phyloP scores from a whole-genome alignment of 92 coral and sea anemone genomes.

The Pocillopora grandis region DNA sequence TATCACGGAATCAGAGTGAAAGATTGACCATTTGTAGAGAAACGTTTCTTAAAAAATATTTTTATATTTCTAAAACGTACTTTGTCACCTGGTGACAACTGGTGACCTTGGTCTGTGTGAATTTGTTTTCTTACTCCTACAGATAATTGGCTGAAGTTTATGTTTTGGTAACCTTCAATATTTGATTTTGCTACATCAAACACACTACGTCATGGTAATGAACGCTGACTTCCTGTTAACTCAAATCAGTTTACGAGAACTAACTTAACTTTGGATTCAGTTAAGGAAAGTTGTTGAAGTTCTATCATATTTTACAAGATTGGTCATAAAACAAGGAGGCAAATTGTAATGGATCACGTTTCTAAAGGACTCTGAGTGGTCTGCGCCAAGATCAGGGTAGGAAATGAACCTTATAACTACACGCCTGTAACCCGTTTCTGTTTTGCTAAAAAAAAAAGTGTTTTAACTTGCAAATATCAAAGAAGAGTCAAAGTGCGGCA shows the following conservation, averaged over 20 bases:
- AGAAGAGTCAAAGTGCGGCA: too few relatives aligned
- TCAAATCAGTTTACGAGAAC: background rate
- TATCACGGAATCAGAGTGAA: too few relatives aligned
- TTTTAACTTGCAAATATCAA: background rate
- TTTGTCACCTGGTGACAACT: background rate
- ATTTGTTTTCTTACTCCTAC: background rate
- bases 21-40: too few relatives aligned
- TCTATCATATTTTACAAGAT: background rate
- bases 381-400: background rate
- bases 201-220: background rate
- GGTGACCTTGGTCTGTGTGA: background rate
- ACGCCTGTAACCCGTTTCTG: background rate
- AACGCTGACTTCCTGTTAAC: background rate
- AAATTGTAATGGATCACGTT: background rate
- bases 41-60: too few relatives aligned
- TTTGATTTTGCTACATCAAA: background rate
- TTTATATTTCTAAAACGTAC: too few relatives aligned
- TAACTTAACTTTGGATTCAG: background rate
- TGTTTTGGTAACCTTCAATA: constrained; percentile 5
- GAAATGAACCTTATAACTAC: background rate
- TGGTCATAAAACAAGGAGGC: background rate
- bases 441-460: background rate
- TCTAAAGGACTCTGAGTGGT: background rate
- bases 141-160: background rate
- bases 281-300: background rate